These are phyloP conservation scores for Ametastegia equiseti DNA, from an alignment of 2,888 invertebrate species.

Conservation along the genomic window DNA sequence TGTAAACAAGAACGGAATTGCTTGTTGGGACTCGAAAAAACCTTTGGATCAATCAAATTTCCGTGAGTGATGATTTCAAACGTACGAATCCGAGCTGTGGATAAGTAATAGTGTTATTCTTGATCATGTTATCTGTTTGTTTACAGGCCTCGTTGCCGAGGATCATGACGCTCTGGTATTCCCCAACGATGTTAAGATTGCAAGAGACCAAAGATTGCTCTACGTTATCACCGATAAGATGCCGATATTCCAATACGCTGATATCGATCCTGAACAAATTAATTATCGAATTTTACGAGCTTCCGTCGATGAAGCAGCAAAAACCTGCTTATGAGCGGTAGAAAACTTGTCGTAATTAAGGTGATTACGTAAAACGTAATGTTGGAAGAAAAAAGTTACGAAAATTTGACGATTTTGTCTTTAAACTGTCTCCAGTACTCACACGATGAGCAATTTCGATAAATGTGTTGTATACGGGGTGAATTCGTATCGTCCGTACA, in stretches of 20 bases:
- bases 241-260: constrained; percentile 62
- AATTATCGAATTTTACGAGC: constrained; percentile 56
- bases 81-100: constrained; percentile 8
- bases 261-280: constrained; percentile 55
- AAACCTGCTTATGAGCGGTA: neutral
- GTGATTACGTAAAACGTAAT: too few relatives aligned
- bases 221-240: constrained; percentile 70
- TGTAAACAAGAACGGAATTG: constrained; percentile 86
- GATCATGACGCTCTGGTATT: constrained; percentile 85
- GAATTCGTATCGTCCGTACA: too few relatives aligned
- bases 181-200: constrained; percentile 83
- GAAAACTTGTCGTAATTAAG: neutral
- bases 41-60: constrained; percentile 81
- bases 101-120: neutral
- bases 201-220: constrained; percentile 60
- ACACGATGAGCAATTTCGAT: neutral
- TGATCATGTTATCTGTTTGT: constrained; percentile 38
- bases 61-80: constrained; percentile 61
- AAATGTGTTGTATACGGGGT: neutral
- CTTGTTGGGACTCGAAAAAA: constrained; percentile 87
- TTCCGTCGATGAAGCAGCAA: constrained; percentile 25
- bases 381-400: too few relatives aligned
- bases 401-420: too few relatives aligned
- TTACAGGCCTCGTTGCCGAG: constrained; percentile 82
- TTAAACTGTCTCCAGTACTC: too few relatives aligned